Evolutionary conservation across 1,140 invertebrate genomes (phyloP).

Genomic region (Chionoecetes opilio): DNA sequence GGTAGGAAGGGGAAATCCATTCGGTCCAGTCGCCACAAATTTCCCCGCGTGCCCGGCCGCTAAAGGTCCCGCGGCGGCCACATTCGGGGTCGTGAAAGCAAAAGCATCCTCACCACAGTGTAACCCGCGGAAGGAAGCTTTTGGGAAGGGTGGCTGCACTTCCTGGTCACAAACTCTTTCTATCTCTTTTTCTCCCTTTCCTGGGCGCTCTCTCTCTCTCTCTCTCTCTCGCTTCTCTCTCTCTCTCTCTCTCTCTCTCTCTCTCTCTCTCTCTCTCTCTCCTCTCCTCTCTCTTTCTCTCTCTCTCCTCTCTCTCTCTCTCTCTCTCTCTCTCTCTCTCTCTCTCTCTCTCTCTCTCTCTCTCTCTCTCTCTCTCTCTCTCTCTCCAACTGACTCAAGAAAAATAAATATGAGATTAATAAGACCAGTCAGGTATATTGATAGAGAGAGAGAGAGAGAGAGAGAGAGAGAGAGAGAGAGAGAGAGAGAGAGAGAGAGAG

Average conservation of each 20-base stretch:
- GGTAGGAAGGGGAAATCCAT: neutral
- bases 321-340: neutral
- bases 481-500: too few relatives aligned
- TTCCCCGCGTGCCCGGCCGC: slow-evolving; percentile 7
- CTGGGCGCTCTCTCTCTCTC: neutral
- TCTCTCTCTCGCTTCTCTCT: neutral
- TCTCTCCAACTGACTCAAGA: neutral
- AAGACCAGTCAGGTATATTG: too few relatives aligned
- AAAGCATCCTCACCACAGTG: neutral
- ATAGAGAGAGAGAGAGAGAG: too few relatives aligned
- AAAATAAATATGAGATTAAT: neutral
- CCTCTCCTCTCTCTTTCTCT: neutral
- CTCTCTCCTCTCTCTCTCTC: neutral
- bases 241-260: too few relatives aligned
- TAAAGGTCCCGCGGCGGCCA: slow-evolving; percentile 1
- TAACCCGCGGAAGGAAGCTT: neutral
- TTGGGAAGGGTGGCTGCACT: neutral
- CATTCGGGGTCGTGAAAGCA: neutral
- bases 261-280: too few relatives aligned
- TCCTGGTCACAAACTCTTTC: neutral
- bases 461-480: too few relatives aligned
- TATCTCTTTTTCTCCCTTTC: too few relatives aligned
- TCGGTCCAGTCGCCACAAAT: neutral
- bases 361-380: neutral
- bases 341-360: neutral